These are phyloP conservation scores for Nothura maculosa DNA, from an alignment of 2,797 vertebrate species.

Conservation along the genomic window DNA sequence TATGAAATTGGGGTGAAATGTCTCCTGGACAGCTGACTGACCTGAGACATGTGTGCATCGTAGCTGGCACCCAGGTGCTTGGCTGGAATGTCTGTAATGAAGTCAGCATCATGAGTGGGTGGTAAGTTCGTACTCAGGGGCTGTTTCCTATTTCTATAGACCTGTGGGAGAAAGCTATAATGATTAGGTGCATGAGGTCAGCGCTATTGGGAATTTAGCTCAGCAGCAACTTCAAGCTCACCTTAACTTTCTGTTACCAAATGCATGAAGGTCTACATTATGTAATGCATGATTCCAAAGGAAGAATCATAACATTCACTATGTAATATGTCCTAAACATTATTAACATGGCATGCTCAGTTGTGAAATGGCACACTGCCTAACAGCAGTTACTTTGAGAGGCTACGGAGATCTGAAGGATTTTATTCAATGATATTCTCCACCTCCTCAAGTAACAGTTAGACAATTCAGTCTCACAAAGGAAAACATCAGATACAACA, in stretches of 20 bases:
- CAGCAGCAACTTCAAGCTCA: background rate
- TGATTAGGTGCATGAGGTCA: constrained; percentile 62
- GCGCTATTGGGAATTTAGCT: constrained; percentile 12
- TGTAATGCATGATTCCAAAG: constrained; percentile 33
- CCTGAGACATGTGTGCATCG: constrained; percentile 66
- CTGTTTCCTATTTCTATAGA: constrained; percentile 78
- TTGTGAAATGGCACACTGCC: constrained; percentile 29
- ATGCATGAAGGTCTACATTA: background rate
- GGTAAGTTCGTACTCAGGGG: constrained; percentile 63
- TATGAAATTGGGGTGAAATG: background rate
- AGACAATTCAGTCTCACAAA: background rate
- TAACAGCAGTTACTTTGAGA: background rate
- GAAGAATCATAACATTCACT: constrained; percentile 24
- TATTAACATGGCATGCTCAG: background rate
- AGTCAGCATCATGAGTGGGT: constrained; percentile 72
- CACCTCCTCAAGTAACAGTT: background rate
- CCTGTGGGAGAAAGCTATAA: constrained; percentile 76
- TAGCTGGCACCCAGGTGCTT: constrained; percentile 72
- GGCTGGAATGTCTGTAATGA: constrained; percentile 73
- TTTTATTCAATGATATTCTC: background rate
- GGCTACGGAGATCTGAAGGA: background rate
- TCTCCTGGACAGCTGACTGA: constrained; percentile 77
- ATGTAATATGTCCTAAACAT: background rate
- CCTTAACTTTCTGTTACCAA: constrained; percentile 38
- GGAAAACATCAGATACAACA: background rate